Evolutionary conservation across 2,113 vertebrate genomes (phyloP).

Genomic region (Sus scrofa): T2T-Sscrofa CM000814.6:111733001-111733500

Average conservation of each 20-base stretch:
- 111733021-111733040: slow-evolving; percentile 52
- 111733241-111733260: not conserved
- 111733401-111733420: not conserved
- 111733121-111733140: slow-evolving; percentile 30
- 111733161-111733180: not conserved
- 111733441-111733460: not conserved
- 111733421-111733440: not conserved
- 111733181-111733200: slow-evolving; percentile 11
- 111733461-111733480: slow-evolving; percentile 20
- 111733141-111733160: not conserved
- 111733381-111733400: slow-evolving; percentile 41
- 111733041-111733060: slow-evolving; percentile 38
- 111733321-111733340: slow-evolving; percentile 12
- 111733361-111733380: slow-evolving; percentile 34
- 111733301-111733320: not conserved
- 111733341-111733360: slow-evolving; percentile 65
- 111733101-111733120: not conserved
- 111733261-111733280: not conserved
- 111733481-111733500: not conserved
- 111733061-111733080: slow-evolving; percentile 51
- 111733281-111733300: slow-evolving; percentile 28
- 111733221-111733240: slow-evolving; percentile 5
- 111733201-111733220: not conserved
- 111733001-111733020: slow-evolving; percentile 26
- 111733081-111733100: slow-evolving; percentile 5